These are phyloP conservation scores for Tyto alba DNA, from an alignment of 2,113 vertebrate genomes.

Conservation along the genomic window DNA sequence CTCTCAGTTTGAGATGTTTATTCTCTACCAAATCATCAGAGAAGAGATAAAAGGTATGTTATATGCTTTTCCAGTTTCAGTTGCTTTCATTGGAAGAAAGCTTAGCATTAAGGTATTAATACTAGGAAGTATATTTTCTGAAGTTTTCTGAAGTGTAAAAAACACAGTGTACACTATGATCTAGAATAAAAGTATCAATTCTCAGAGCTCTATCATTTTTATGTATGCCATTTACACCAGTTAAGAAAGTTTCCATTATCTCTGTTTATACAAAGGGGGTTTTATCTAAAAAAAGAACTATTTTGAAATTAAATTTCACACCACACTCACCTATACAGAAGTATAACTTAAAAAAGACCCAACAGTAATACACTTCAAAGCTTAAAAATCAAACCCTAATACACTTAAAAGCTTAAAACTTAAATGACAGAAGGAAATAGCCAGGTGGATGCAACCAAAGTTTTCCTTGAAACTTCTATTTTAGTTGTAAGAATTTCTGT, in stretches of 20 bases:
- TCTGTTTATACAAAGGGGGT: rapidly evolving
- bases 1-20: neutral
- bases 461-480: neutral
- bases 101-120: neutral
- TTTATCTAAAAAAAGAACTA: neutral
- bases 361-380: neutral
- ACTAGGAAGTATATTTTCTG: neutral
- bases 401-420: neutral
- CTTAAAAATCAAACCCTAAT: neutral
- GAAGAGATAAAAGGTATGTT: neutral
- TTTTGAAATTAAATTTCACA: neutral
- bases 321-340: neutral
- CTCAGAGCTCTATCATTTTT: neutral
- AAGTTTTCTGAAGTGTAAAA: neutral
- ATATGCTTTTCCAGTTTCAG: neutral
- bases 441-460: neutral
- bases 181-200: neutral
- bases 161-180: neutral
- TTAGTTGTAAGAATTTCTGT: neutral
- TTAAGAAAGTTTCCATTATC: neutral
- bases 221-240: neutral
- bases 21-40: neutral
- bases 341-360: neutral
- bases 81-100: neutral
- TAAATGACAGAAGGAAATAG: neutral